These are phyloP conservation scores for Oncorhynchus masou DNA, from an alignment of 2,113 vertebrate species.

Conservation along the genomic window DNA sequence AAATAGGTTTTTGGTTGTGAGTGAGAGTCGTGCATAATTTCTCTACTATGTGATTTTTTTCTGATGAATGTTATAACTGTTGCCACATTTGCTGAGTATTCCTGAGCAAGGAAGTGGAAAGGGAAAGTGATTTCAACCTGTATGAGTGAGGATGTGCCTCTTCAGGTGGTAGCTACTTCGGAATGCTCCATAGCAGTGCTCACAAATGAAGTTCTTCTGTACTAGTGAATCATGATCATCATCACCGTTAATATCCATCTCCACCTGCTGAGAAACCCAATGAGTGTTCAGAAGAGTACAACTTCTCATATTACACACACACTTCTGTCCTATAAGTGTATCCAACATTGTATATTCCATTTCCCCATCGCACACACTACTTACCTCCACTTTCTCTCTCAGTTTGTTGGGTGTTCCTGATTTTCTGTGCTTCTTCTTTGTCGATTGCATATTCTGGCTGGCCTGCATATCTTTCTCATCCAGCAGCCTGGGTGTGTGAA, in stretches of 20 bases:
- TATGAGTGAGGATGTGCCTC: constrained; percentile 93
- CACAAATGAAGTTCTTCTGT: constrained; percentile 95
- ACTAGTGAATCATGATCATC: constrained; percentile 66
- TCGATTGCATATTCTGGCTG: constrained; percentile 74
- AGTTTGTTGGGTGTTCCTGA: constrained; percentile 71
- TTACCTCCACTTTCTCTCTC: constrained; percentile 68
- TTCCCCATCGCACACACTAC: neutral
- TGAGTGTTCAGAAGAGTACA: neutral
- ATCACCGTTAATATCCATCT: constrained; percentile 77
- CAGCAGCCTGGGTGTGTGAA: constrained; percentile 72
- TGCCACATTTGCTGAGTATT: neutral
- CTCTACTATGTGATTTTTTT: no score
- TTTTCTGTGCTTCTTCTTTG: constrained; percentile 80
- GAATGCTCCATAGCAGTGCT: constrained; percentile 92
- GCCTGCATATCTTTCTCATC: constrained; percentile 72
- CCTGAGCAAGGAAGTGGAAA: neutral
- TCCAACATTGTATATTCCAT: no score
- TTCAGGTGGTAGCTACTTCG: constrained; percentile 96
- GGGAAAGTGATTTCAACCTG: constrained; percentile 70
- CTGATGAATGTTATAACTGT: no score
- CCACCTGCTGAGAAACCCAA: constrained; percentile 51
- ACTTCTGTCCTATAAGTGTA: no score
- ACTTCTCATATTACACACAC: neutral
- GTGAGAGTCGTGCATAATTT: no score
- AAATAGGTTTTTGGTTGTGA: no score